Base-by-base conservation (phyloP, 1,140 invertebrate species). In the Conopomorpha cramerella region DNA sequence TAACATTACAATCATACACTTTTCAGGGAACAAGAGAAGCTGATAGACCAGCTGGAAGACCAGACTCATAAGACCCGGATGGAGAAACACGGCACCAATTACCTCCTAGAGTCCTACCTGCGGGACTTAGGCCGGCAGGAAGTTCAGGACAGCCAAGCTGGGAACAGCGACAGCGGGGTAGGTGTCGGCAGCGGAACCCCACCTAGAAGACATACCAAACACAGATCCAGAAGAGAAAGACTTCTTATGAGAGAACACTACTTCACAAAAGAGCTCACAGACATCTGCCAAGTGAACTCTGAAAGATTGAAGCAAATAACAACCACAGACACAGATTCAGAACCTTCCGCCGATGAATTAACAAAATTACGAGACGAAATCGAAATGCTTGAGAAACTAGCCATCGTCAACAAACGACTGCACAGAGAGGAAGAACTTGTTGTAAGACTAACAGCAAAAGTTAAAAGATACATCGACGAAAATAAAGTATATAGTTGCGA, bases 81-180 rank as follows among this genome's bases (percentile, higher is more conserved):
- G 61, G 81, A 86, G 41, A 84, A 89, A 50, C 84, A 90, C 45
- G 90, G 90, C 8, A 85, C 85, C 25, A 90, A 93, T 64, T 93
- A 93, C 61, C 78, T 93, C 11, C 78, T 92, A 1, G 86, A 92
- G 56, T 86, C 89, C 0, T 93, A 92, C 53, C 67, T 92, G 3
- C 49, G 77, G 30, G 74, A 78, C 36, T 51, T 79, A 1, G 72
- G 66, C 1, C 49, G 71, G 36, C 64, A 59, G 36, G 74, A 79
- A 55, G 71, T 72, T 0, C 77, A 77, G 33, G 77, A 79, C 41
- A 79, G 74, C 32, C 74, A 77, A 46, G 72, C 74, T 1, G 67
- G 53, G 1, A 76, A 83, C 50, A 83, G 84, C 45, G 84, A 86
- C 47, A 84, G 83, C 30, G 83, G 80, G 3, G 77, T 79, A 0